Base-by-base conservation (phyloP, 1,140 invertebrate genomes). In the Drosophila ohnishii region DNA sequence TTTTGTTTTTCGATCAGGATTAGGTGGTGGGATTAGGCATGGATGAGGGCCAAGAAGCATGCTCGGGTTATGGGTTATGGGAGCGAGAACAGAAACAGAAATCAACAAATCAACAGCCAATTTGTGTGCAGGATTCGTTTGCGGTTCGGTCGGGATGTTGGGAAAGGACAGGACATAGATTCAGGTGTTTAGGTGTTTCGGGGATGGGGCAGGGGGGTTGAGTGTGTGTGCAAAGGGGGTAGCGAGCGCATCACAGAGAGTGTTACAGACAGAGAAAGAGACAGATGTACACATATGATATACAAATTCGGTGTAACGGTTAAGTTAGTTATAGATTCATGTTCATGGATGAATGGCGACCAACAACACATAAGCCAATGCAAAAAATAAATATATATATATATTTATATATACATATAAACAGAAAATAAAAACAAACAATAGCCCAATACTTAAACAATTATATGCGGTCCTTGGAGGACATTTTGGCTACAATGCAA, bases 21-120 rank as follows among this genome's bases (percentile, higher is more conserved):
- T 50, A 25, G 64, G 42, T 11, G 34, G 34, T 0, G 13, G 30
- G 58, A 22, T 61, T 40, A 60, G 70, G 70, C 74, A 16, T 37
- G 55, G 39, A n/a, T 16, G 35, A 30, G 22, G 51, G 42, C 28
- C 39, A 35, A 34, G 42, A 40, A 61, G 55, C 34, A 58, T 58
- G 77, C 63, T 22, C 11, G 32, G 45, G 45, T 28, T 19, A 48
- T 48, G 25, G 47, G 25, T 55, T 42, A 40, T 35, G 39, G 64
- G 16, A 39, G 4, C 53, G 50, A 56, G 32, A 58, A 70, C 45
- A 62, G 32, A 77, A 81, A 47, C 30, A 45, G 55, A 67, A 69
- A 87, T 86, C 61, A 87, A 86, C 63, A 87, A 87, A 86, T 86
- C 84, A 87, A 83, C 71, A 83, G 83, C 83, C 83, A 86, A 86